These are phyloP conservation scores for Perca flavescens DNA, from an alignment of 2,113 vertebrate genomes.

Conservation along the genomic window DNA sequence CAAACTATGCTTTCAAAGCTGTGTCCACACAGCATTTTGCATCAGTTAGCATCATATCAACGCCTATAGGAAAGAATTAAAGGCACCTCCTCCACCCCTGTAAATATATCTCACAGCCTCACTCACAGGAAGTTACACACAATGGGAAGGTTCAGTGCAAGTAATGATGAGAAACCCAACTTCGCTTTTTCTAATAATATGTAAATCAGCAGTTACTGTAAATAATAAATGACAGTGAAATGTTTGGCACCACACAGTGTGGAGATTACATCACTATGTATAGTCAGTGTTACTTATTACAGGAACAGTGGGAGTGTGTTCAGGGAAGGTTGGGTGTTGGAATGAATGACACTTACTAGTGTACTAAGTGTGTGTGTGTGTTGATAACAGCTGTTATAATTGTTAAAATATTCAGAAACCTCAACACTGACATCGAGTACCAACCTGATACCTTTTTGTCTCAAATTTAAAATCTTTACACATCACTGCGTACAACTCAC, in stretches of 20 bases:
- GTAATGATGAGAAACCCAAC: slow-evolving; percentile 20
- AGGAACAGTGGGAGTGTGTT: slow-evolving; percentile 59
- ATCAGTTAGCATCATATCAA: slow-evolving; percentile 20
- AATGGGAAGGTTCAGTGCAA: slow-evolving; percentile 19
- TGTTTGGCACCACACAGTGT: not conserved
- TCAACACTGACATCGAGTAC: too few relatives aligned
- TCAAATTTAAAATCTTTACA: not conserved
- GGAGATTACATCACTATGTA: slow-evolving; percentile 39
- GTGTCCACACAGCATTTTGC: slow-evolving; percentile 2
- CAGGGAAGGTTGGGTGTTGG: slow-evolving; percentile 46
- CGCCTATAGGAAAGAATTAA: slow-evolving; percentile 14
- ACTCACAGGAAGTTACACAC: slow-evolving; percentile 43
- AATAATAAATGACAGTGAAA: slow-evolving; percentile 16
- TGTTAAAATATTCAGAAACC: too few relatives aligned
- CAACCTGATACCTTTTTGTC: not conserved
- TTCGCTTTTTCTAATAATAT: slow-evolving; percentile 11
- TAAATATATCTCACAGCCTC: slow-evolving; percentile 30
- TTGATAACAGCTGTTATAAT: too few relatives aligned
- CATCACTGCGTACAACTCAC: not conserved
- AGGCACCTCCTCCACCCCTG: slow-evolving; percentile 26
- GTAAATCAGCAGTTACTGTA: slow-evolving; percentile 15
- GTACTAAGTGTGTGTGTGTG: not conserved
- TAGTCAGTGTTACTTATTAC: slow-evolving; percentile 47
- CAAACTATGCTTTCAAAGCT: slow-evolving; percentile 8
- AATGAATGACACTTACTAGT: slow-evolving; percentile 40